A percentile compares a stretch with the other conserved stretches of the same genome.
Evolutionary conservation across 2,888 invertebrate species (phyloP).

Genomic region (Rhorus exstirpatorius): DNA sequence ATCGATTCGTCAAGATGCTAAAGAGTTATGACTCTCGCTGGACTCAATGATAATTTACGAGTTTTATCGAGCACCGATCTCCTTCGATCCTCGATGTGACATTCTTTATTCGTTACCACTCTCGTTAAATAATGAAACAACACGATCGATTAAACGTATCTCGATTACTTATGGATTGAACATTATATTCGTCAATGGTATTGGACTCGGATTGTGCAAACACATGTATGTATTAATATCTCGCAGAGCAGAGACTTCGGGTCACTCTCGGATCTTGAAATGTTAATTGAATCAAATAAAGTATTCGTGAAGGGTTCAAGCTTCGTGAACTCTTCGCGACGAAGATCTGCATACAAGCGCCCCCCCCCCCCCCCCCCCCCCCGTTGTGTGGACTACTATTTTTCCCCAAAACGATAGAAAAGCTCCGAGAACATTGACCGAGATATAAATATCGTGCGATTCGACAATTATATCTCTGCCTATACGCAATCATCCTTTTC

Average conservation of each 20-base stretch:
- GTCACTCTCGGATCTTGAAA: slow-evolving; percentile 38
- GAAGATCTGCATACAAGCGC: slow-evolving; percentile 57
- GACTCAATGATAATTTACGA: slow-evolving; percentile 51
- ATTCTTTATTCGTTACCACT: not conserved
- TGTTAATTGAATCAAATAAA: slow-evolving; percentile 66
- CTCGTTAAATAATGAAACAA: slow-evolving; percentile 41
- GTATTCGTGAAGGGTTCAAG: not conserved
- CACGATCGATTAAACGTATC: slow-evolving; percentile 41
- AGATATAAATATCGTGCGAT: no score
- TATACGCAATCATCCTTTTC: no score
- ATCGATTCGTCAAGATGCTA: slow-evolving; percentile 8
- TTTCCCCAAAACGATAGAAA: slow-evolving; percentile 6
- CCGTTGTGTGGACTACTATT: slow-evolving; percentile 27
- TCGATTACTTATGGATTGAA: slow-evolving; percentile 46
- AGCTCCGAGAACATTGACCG: slow-evolving; percentile 51
- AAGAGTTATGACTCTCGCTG: not conserved
- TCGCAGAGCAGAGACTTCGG: not conserved
- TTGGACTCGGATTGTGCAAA: slow-evolving; percentile 26
- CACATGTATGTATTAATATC: not conserved
- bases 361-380: slow-evolving; percentile 54
- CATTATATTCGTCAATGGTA: slow-evolving; percentile 42
- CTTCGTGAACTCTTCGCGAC: not conserved
- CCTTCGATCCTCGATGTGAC: slow-evolving; percentile 6
- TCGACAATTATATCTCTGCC: no score
- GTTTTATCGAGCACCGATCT: not conserved